Base-by-base conservation (phyloP, 1,140 invertebrate species). In the Leptestheria dahalacensis region DNA sequence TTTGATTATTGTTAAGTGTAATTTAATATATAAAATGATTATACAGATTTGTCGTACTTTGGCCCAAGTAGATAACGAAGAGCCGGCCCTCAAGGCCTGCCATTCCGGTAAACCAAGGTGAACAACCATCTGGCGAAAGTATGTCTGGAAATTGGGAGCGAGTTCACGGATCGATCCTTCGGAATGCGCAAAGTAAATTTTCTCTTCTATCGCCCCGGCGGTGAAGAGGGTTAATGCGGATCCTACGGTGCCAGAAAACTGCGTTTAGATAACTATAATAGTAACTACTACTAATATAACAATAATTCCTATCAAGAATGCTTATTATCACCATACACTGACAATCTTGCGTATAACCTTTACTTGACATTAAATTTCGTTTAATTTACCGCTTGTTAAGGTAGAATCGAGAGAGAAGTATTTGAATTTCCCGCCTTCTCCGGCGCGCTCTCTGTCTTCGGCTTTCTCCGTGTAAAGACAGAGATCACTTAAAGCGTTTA, bases 401-500 rank as follows among this genome's bases (percentile, higher is more conserved):
- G 21, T 55, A 18, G 53, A 29, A 29, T 55, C 53, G 11, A 55
- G 12, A 21, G 33, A 26, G 21, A 55, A 55, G 6, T 9, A 9
- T 41, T 41, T 41, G 6, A 41, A 41, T 41, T 15, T 15, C 15
- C 33, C 33, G 15, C 15, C 15, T 41, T 41, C 33, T 41, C 6
- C 6, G 6, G 6, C 33, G 6, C 6, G 33, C 15, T 41, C 33
- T 41, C 33, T 15, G 15, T 6, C 6, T 9, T 9, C 15, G 6
- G 15, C 33, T 41, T 41, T 41, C 15, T 41, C 33, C 33, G 33
- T 41, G 33, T 41, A 41, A 9, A 41, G 26, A 12, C 53, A 55
- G 12, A 60, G 41, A 12, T 60, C 58, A n/a, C 29, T 52, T 11
- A 60, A 2, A 2, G 29, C 12, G 48, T 41, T 52, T 12, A 60